These are phyloP conservation scores for Conus betulinus DNA, from an alignment of 1,140 invertebrate species.

Conservation along the genomic window DNA sequence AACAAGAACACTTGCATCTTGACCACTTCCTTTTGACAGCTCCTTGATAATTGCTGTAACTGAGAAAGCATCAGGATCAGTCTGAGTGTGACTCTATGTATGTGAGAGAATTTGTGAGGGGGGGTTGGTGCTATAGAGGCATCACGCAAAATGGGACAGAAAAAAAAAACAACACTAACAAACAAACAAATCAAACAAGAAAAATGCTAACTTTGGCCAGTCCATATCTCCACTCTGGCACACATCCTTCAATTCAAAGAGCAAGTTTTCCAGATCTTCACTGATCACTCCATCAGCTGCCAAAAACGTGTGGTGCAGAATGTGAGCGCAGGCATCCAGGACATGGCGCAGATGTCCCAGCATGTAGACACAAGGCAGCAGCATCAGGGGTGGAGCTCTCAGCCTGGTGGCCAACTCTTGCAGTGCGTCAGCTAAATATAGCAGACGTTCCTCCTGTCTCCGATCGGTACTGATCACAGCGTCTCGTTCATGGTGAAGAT, in stretches of 20 bases:
- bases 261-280: not conserved
- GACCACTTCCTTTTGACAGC: too few species aligned
- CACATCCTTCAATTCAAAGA: not conserved
- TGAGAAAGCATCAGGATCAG: too few species aligned
- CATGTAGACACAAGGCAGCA: not conserved
- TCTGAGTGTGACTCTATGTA: too few species aligned
- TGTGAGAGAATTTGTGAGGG: too few species aligned
- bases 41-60: too few species aligned
- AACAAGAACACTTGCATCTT: too few species aligned
- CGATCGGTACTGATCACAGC: not conserved
- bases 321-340: constrained; percentile 3
- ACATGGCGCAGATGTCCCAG: constrained; percentile 16
- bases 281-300: not conserved
- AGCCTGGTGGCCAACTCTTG: not conserved
- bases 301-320: not conserved
- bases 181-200: not conserved
- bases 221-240: not conserved
- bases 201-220: constrained; percentile 27
- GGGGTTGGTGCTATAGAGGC: too few species aligned
- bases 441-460: not conserved
- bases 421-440: not conserved
- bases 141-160: too few species aligned
- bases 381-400: not conserved
- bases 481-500: constrained; percentile 22
- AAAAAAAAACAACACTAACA: too few species aligned